Base-by-base conservation (phyloP, 2,113 vertebrate species). In the Urocynchramus pylzowi region DNA sequence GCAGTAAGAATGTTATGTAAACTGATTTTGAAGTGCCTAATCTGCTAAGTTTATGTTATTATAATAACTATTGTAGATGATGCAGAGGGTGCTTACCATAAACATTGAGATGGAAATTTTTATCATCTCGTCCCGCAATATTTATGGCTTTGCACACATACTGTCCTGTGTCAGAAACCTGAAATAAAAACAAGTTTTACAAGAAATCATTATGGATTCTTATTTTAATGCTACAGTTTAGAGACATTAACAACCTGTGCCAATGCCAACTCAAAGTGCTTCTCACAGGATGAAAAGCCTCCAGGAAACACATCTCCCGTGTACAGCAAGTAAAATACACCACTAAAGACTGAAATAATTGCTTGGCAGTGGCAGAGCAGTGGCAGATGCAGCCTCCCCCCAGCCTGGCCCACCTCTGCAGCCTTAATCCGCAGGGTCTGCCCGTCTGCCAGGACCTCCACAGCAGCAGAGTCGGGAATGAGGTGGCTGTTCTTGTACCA, bases 131-230 rank as follows among this genome's bases (percentile, higher is more conserved):
- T 68, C 99, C 99, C 18, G 98, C 99, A 95, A 99, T 97, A 95
- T 99, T 99, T 95, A 98, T 98, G 95, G 99, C 99, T 97, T 98
- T 99, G 97, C 99, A 99, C 74, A 99, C 98, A 87, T 99, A 99
- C 26, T 99, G 99, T 82, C 99, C 99, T 1, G 98, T 99, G 97
- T 99, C 99, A 97, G 99, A 99, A 44, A 99, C 98, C 99, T 99
- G 96, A 92, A 97, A 96, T 63, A 96, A 81, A 97, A 97, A 96
- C 10, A 86, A 37, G 52, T n/a, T 59, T 49, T 23, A 16, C n/a
- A 33, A 68, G 28, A 56, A 20, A 78, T 94, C 59, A 78, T 86
- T 42, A 71, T 5, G 33, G 39, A 87, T 26, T 50, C 42, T 63
- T 56, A 64, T n/a, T 74, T 88, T 53, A 89, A 73, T 20, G 33